Percentiles rank a stretch among this genome's conserved stretches.
These are phyloP conservation scores for Mus pahari DNA, from an alignment of 2,113 vertebrate genomes.

Conservation along the genomic window DNA sequence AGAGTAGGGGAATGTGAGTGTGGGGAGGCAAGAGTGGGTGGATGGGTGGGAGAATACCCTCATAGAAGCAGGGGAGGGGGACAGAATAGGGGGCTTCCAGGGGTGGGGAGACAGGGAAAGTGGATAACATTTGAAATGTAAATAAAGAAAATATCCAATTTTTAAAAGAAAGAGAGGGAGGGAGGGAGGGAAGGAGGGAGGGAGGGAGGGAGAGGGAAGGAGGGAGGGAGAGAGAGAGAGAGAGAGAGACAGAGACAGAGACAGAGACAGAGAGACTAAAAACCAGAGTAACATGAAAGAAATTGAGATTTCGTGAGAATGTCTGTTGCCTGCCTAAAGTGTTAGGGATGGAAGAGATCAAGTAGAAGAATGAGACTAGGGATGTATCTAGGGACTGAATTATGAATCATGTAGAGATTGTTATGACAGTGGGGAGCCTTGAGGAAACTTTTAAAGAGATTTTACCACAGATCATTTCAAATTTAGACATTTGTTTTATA, in stretches of 20 bases:
- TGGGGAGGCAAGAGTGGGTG: no score
- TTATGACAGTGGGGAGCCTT: background rate
- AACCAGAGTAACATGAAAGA: background rate
- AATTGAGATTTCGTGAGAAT: background rate
- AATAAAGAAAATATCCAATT: no score
- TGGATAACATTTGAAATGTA: no score
- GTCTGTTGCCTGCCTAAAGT: background rate
- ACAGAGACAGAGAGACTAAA: background rate
- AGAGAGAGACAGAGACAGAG: no score
- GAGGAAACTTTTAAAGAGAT: background rate
- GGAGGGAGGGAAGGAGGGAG: background rate
- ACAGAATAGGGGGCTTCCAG: no score
- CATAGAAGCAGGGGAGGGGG: no score
- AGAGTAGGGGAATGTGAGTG: no score
- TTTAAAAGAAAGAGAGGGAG: no score
- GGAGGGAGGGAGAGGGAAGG: no score
- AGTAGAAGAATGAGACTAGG: background rate
- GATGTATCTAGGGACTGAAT: accelerated
- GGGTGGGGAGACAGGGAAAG: no score
- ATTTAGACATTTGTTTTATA: background rate
- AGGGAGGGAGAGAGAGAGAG: background rate
- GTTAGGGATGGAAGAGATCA: background rate
- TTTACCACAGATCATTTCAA: background rate
- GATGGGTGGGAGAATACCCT: no score
- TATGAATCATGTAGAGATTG: background rate